phyloP scores from a whole-genome alignment of 2,113 vertebrate species.

The Heteronetta atricapilla region DNA sequence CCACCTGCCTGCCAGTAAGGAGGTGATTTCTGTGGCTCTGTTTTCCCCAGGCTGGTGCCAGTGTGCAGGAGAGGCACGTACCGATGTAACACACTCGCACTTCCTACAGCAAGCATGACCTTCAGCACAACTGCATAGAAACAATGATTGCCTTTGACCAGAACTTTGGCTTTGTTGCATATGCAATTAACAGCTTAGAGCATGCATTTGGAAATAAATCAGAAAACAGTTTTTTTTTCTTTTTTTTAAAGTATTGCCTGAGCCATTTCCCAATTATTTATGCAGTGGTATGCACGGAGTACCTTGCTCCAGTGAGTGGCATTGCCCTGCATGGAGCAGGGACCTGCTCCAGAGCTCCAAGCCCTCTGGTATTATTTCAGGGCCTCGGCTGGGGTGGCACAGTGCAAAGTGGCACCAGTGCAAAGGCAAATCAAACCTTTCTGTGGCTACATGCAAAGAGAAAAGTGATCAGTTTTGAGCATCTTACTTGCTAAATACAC shows the following conservation, averaged over 20 bases:
- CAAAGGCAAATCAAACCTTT: background rate
- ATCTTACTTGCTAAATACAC: background rate
- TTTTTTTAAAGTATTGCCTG: background rate
- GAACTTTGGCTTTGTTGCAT: background rate
- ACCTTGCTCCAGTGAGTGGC: background rate
- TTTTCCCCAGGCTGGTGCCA: background rate
- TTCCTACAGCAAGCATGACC: background rate
- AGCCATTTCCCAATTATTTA: background rate
- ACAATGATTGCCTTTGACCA: background rate
- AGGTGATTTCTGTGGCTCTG: background rate
- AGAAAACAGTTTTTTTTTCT: background rate
- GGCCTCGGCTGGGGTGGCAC: background rate
- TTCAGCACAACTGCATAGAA: background rate
- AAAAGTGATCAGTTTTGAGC: background rate
- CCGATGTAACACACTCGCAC: background rate
- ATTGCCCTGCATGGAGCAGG: background rate
- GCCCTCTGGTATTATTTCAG: background rate
- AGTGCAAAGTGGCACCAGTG: background rate
- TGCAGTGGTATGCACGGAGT: background rate
- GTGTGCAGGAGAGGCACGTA: background rate
- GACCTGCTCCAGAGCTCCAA: background rate
- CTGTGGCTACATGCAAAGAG: background rate
- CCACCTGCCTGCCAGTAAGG: no score
- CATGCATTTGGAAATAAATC: background rate
- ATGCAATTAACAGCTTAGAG: background rate